These are phyloP conservation scores for Lottia gigantea DNA, from an alignment of 2,888 invertebrate species.

Conservation along the genomic window DNA sequence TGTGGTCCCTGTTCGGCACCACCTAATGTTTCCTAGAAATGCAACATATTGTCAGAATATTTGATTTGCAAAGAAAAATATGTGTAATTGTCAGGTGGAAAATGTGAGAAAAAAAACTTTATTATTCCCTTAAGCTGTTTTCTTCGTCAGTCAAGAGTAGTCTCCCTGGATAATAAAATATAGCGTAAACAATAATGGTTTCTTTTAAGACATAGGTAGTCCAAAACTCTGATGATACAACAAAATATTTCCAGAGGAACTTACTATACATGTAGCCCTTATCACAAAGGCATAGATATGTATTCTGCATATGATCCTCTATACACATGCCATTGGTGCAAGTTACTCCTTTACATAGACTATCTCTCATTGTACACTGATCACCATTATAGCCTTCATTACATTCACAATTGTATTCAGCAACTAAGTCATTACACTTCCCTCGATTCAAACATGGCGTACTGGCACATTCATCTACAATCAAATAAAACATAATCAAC, in stretches of 20 bases:
- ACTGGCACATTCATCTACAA: conserved; percentile 45
- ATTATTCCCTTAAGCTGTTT: too few species aligned
- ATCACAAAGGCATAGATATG: conserved; percentile 46
- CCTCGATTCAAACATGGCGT: conserved; percentile 49
- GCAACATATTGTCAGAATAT: too few species aligned
- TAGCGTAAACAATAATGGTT: too few species aligned
- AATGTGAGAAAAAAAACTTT: too few species aligned
- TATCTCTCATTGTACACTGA: conserved; percentile 77
- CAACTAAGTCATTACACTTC: conserved; percentile 67
- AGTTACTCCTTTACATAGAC: conserved; percentile 31
- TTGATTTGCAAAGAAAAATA: too few species aligned
- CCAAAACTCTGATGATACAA: too few species aligned
- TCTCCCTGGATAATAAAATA: too few species aligned
- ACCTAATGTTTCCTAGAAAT: too few species aligned
- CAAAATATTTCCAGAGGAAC: conserved; percentile 4
- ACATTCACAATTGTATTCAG: conserved; percentile 88
- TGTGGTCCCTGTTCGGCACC: too few species aligned
- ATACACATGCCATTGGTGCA: conserved; percentile 42
- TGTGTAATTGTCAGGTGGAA: too few species aligned
- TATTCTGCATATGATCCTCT: conserved; percentile 38
- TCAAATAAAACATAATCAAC: neutral
- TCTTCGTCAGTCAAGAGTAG: too few species aligned
- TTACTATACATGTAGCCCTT: conserved; percentile 42
- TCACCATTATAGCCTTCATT: conserved; percentile 87
- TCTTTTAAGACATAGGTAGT: too few species aligned